Conservation (phyloP, 1,140 invertebrate genomes). For the Aradophagus sp. region DNA sequence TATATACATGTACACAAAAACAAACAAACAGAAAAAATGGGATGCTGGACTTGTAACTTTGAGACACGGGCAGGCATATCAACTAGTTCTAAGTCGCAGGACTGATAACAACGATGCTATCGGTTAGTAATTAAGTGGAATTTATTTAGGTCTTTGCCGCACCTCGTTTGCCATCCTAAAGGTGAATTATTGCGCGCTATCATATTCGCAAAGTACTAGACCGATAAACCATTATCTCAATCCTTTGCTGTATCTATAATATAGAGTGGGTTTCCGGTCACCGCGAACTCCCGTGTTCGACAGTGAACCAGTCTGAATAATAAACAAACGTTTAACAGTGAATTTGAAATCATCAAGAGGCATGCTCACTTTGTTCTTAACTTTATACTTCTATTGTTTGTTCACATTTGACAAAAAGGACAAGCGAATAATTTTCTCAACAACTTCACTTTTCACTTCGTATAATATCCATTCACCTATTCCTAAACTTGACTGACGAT, state of each 20-base stretch:
- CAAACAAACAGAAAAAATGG: conserved; percentile 2
- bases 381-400: too few species aligned
- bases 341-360: too few species aligned
- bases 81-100: conserved; percentile 50
- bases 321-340: conserved; percentile 26
- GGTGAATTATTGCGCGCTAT: conserved; percentile 46
- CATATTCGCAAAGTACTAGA: conserved; percentile 55
- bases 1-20: too few species aligned
- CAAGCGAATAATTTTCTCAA: too few species aligned
- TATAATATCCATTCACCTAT: too few species aligned
- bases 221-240: conserved; percentile 54
- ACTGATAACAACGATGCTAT: conserved; percentile 55
- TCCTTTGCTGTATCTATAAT: conserved; percentile 53
- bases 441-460: too few species aligned
- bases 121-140: conserved; percentile 49
- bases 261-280: conserved; percentile 47
- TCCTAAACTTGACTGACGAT: too few species aligned
- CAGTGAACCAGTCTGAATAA: conserved; percentile 35
- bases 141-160: conserved; percentile 51
- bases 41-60: conserved; percentile 25
- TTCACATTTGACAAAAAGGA: too few species aligned
- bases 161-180: conserved; percentile 31
- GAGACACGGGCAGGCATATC: conserved; percentile 21
- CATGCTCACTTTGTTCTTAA: too few species aligned
- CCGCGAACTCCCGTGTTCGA: conserved; percentile 38